Evolutionary conservation across 2,113 vertebrate genomes (phyloP), one percentile per base, ranked within the genome.

Genomic region (Hypocryptadius cinnamomeus): DNA sequence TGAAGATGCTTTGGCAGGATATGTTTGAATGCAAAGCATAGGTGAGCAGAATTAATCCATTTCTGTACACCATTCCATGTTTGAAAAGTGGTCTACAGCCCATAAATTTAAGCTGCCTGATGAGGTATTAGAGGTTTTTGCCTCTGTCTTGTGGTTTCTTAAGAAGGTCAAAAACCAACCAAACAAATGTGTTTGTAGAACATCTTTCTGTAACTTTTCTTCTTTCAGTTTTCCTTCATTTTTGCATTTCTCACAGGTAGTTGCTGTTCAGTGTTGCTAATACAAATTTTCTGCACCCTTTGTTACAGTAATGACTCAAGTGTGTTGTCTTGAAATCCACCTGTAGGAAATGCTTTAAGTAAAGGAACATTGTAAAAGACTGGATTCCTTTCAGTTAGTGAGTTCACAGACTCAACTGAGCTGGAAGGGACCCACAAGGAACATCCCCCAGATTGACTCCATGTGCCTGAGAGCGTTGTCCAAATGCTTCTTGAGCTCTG

Each of bases 381-480:
- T 79, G 18, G 8, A 60, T 79, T 76, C 20, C 23, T 87, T 30
- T 69, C 64, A 79, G n/a, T 59, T 79, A 74, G 40, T 53, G 61
- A 60, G n/a, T 63, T 74, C 14, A 22, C 42, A 47, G 48, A 37
- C 20, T 56, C 27, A n/a, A 23, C 9, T 15, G 59, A 23, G 14
- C 47, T 84, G n/a, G 39, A 54, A 47, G 33, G 27, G 22, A 33
- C 18, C 27, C 27, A 22, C 18, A 54, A 27, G 23, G 59, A 22
- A 9, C 8, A 17, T 45, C 17, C 57, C 37, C 28, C 35, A 72
- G 28, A 73, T 54, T 39, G 28, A 45, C n/a, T 19, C 57, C 33
- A 2, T 53, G 5, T 47, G 5, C 40, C 18, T 0, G 0, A 39
- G 59, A 47, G 11, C 1, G 0, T 14, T 84, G 40, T 54, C 37